Evolutionary conservation across 2,888 invertebrate genomes (phyloP), one percentile per base, ranked within the genome.

Genomic region (Meghimatium bilineatum): DNA sequence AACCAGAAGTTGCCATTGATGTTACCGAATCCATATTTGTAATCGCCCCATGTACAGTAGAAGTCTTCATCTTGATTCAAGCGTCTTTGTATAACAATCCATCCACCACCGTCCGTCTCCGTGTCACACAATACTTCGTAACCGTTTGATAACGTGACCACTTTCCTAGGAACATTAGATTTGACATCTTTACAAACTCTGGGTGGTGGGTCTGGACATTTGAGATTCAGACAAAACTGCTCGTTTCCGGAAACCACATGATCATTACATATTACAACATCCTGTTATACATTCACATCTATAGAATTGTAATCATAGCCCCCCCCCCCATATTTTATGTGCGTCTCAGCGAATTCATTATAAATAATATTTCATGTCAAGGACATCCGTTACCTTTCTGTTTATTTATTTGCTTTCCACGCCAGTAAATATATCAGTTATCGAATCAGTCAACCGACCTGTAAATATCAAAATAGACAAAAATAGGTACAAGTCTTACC

Each of bases 1-100:
- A 81, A 38, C 74, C 75, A 81, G 38, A 66, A 81, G 14, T 81
- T 63, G 3, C 74, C 75, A 14, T 1, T 79, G 34, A 79, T 44
- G 29, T 60, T n/a, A 17, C 81, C 81, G 29, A 81, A 81, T 14
- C 81, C 81, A 29, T 75, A n/a, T 32, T 66, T 56, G 44, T 81
- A 81, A n/a, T 74, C 74, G 10, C 17, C 26, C 81, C 81, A 81
- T 60, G 56, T 36, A 0, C 81, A 14, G 34, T 74, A 23, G 72
- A 63, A 81, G 32, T 81, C 63, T 5, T 44, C 49, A 26, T 60
- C 71, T 29, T 36, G n/a, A 14, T 29, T 38, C 17, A 49, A 2
- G 20, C 81, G 60, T 32, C 81, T 81, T 23, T 32, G 75, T 12
- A 66, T 38, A 52, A 80, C 32, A 49, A 38, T 49, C 80, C 80